A percentile compares a stretch with the other conserved stretches of the same genome.
Evolutionary conservation across 2,797 vertebrate species (phyloP).

Genomic region (Ficedula albicollis): DNA sequence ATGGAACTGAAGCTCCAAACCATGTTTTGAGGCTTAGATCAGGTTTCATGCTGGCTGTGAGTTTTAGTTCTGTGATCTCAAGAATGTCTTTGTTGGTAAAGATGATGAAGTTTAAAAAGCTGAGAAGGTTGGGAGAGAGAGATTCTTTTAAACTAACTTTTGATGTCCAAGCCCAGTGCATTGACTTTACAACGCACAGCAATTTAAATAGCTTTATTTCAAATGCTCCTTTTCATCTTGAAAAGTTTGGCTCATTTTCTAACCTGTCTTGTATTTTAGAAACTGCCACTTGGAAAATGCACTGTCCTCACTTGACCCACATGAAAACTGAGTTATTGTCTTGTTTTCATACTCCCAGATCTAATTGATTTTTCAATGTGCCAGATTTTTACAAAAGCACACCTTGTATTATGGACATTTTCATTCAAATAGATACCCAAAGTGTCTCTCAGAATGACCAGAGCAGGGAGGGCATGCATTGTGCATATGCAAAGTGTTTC

Average conservation of each 20-base stretch:
- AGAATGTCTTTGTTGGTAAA: constrained; percentile 73
- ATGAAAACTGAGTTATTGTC: constrained; percentile 31
- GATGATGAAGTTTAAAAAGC: constrained; percentile 67
- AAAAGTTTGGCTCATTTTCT: constrained; percentile 64
- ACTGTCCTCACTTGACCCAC: constrained; percentile 38
- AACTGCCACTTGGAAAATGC: no score
- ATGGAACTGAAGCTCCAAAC: constrained; percentile 35
- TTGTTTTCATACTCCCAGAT: constrained; percentile 39
- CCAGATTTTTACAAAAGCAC: not conserved
- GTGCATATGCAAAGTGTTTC: not conserved
- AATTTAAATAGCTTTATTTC: constrained; percentile 61
- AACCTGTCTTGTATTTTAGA: constrained; percentile 47
- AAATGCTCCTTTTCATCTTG: constrained; percentile 68
- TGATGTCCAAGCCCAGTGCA: constrained; percentile 67
- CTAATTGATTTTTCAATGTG: constrained; percentile 19
- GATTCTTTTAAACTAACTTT: constrained; percentile 70
- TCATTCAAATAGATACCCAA: not conserved
- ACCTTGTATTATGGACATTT: not conserved
- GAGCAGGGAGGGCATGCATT: fast-evolving
- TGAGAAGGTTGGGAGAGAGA: constrained; percentile 33
- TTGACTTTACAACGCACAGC: constrained; percentile 53
- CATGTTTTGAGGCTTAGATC: constrained; percentile 45
- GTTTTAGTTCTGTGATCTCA: constrained; percentile 58
- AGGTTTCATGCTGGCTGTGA: constrained; percentile 63
- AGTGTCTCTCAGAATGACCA: not conserved